These are phyloP conservation scores for Zonitis immaculata DNA, from an alignment of 2,888 invertebrate genomes.

Conservation along the genomic window DNA sequence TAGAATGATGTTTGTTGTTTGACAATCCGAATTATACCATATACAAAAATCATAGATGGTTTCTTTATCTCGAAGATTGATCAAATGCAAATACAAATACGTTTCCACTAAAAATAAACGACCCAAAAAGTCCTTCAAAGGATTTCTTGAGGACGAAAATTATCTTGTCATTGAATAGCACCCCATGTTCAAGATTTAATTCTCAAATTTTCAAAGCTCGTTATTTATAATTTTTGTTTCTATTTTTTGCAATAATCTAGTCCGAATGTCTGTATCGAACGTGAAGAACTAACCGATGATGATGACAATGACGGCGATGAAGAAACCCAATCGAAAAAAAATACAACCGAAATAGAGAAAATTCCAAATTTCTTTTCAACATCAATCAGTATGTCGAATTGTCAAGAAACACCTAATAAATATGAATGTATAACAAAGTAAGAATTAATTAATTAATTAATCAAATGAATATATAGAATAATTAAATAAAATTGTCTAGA, in stretches of 20 bases:
- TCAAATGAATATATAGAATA: too few relatives aligned
- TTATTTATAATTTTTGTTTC: conserved; percentile 3
- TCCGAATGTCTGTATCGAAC: conserved; percentile 60
- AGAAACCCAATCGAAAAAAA: conserved; percentile 32
- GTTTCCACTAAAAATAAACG: too few relatives aligned
- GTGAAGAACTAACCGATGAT: conserved; percentile 52
- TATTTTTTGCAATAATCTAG: conserved; percentile 45
- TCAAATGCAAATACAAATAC: too few relatives aligned
- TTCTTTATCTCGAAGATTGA: too few relatives aligned
- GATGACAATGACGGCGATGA: conserved; percentile 38
- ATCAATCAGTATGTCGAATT: conserved; percentile 50
- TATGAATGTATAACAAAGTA: conserved; percentile 54
- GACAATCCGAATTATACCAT: too few relatives aligned
- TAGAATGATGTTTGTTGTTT: too few relatives aligned
- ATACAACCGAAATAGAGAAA: conserved; percentile 31
- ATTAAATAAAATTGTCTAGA: conserved; percentile 40
- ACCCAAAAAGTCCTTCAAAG: too few relatives aligned
- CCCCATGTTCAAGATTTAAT: too few relatives aligned
- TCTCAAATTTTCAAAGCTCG: neutral
- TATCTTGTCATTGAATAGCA: too few relatives aligned
- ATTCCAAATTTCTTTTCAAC: conserved; percentile 46
- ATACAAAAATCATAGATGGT: too few relatives aligned
- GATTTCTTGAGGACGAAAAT: too few relatives aligned
- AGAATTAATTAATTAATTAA: too few relatives aligned
- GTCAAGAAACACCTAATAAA: conserved; percentile 49